A percentile compares a stretch with the other conserved stretches of the same genome.
Evolutionary conservation across 2,888 invertebrate genomes (phyloP).

Genomic region (Ferrisia virgata): DNA sequence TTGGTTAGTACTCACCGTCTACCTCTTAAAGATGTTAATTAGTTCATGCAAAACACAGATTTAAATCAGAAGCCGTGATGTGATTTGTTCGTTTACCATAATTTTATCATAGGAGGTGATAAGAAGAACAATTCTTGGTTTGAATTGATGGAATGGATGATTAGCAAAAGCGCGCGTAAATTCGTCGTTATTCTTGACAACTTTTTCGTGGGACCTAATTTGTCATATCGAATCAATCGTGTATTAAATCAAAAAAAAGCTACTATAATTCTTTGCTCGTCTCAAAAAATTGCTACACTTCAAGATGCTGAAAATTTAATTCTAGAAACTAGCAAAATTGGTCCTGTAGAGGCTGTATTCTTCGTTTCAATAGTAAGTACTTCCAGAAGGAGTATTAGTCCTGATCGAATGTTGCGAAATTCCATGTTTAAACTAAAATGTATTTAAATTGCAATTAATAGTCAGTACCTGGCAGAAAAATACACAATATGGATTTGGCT

Average conservation of each 20-base stretch:
- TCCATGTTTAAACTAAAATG: not conserved
- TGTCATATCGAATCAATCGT: constrained; percentile 40
- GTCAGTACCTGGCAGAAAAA: not conserved
- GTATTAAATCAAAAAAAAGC: constrained; percentile 35
- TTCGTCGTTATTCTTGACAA: constrained; percentile 31
- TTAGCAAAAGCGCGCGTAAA: constrained; percentile 42
- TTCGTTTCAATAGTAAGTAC: constrained; percentile 15
- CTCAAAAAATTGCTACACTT: not conserved
- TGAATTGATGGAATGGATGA: constrained; percentile 46
- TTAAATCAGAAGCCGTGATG: too few species aligned
- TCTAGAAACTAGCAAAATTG: not conserved
- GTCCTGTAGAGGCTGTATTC: constrained; percentile 30
- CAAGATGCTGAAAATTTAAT: not conserved
- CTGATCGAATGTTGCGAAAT: too few species aligned
- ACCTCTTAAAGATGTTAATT: too few species aligned
- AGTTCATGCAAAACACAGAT: too few species aligned
- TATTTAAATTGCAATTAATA: not conserved
- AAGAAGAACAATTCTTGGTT: constrained; percentile 37
- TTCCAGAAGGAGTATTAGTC: too few species aligned
- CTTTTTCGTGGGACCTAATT: constrained; percentile 5
- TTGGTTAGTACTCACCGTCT: not conserved
- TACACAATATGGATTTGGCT: constrained; percentile 1
- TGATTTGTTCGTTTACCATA: too few species aligned
- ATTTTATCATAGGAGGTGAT: not conserved
- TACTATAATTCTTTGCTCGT: not conserved